Evolutionary conservation across 2,888 invertebrate genomes (phyloP).

Genomic region (Metalampra italica): DNA sequence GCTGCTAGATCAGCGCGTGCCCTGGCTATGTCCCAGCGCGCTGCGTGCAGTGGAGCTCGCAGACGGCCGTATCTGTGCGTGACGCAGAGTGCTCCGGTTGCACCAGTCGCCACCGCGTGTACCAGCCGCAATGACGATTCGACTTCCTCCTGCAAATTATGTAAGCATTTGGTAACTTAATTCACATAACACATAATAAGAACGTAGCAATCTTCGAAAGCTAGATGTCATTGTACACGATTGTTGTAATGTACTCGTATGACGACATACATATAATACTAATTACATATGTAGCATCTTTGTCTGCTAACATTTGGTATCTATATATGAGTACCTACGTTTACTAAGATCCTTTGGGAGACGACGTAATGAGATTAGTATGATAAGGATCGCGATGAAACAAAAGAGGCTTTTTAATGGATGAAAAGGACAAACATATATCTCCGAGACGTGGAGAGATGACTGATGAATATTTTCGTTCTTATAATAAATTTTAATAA

Average conservation of each 20-base stretch:
- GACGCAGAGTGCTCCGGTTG: slow-evolving; percentile 85
- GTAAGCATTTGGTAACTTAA: too few relatives aligned
- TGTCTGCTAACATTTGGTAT: slow-evolving; percentile 1
- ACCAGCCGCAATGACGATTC: slow-evolving; percentile 85
- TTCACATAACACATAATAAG: too few relatives aligned
- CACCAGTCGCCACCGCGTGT: slow-evolving; percentile 85
- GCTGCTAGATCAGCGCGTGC: slow-evolving; percentile 90
- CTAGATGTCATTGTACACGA: too few relatives aligned
- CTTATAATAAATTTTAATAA: too few relatives aligned
- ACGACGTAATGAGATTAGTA: slow-evolving; percentile 1
- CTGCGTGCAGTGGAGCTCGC: slow-evolving; percentile 83
- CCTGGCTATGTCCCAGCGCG: slow-evolving; percentile 85
- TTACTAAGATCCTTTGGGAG: not conserved
- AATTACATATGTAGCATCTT: too few relatives aligned
- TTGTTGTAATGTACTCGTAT: too few relatives aligned
- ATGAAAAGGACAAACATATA: not conserved
- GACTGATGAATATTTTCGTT: not conserved
- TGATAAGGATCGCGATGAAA: not conserved
- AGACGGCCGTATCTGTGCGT: slow-evolving; percentile 84
- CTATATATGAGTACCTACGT: too few relatives aligned
- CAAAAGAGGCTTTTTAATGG: not conserved
- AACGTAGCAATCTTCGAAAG: too few relatives aligned
- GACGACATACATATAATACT: too few relatives aligned
- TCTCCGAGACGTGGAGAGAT: not conserved
- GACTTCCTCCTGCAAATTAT: slow-evolving; percentile 76